phyloP scores from a whole-genome alignment of 1,140 invertebrate genomes.

The Arctopsyche grandis region DNA sequence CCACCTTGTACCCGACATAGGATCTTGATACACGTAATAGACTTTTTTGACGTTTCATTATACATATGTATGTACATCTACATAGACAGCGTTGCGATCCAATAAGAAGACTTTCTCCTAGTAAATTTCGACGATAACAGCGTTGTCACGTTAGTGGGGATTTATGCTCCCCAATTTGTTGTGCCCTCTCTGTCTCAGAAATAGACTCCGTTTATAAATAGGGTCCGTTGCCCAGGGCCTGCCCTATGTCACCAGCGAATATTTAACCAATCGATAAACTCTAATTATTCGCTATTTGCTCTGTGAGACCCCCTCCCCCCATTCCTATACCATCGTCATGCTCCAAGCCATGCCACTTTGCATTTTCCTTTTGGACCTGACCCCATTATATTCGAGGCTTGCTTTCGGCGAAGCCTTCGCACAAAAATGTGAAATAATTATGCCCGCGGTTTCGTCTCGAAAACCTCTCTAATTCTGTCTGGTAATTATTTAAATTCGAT shows the following conservation, averaged over 20 bases:
- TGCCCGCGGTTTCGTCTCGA: not conserved
- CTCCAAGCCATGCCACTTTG: not conserved
- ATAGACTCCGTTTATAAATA: slow-evolving; percentile 41
- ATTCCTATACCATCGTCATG: no score
- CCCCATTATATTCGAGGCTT: no score
- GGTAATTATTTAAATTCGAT: slow-evolving; percentile 1
- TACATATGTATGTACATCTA: no score
- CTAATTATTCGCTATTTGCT: slow-evolving; percentile 36
- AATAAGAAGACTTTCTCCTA: slow-evolving; percentile 24
- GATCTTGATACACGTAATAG: no score
- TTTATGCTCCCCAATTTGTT: slow-evolving; percentile 44
- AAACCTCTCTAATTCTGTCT: not conserved
- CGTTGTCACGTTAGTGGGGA: slow-evolving; percentile 36
- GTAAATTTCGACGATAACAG: slow-evolving; percentile 42
- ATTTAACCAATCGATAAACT: slow-evolving; percentile 40
- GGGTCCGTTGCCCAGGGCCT: slow-evolving; percentile 19
- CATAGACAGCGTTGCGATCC: slow-evolving; percentile 4
- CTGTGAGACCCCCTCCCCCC: not conserved
- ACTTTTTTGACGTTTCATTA: no score
- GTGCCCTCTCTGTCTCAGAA: slow-evolving; percentile 14
- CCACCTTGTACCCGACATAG: no score
- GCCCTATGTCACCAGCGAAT: slow-evolving; percentile 19
- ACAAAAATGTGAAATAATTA: no score
- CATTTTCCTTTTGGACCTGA: no score
- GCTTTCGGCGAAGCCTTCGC: no score